Evolutionary conservation across 2,797 vertebrate genomes (phyloP), one percentile per base, ranked within the genome.

Genomic region (Scarus forsteni): DNA sequence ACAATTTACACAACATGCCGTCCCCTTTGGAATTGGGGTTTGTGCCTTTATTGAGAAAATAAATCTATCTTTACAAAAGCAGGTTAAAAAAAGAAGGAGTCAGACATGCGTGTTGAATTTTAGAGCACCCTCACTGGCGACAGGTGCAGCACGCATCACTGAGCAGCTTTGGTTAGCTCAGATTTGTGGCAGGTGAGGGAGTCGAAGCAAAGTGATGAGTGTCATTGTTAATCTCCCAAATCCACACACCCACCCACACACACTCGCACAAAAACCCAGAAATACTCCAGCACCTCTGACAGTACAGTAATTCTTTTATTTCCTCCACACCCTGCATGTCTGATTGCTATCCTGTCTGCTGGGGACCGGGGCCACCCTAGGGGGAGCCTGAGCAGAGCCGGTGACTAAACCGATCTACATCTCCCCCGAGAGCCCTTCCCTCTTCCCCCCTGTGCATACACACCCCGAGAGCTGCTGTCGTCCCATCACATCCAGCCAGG

Each of bases 201-300:
- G 89, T 88, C 86, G 79, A 70, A 87, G 85, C 86, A 89, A 92
- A 92, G 85, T 76, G 77, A 89, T 61, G 77, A 90, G 77, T 92
- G 93, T 92, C 91, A 88, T 85, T 88, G 91, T 88, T 92, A 93
- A 93, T 93, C 90, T 89, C 77, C 71, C 60, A 80, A 80, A 84
- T 77, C 70, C 79, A 77, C 62, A 77, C 12, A 7, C 2, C 27
- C 27, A 27, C 27, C 27, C 27, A 27, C 66, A 68, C 14, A 8
- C 8, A 48, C 60, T 53, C 60, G 73, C 73, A 77, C 50, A 79
- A 55, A 60, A 65, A 66, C 57, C 38, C 57, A 59, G 55, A 86
- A 43, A 76, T 45, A 65, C 66, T 55, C 66, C 75, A 81, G 70
- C 77, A 79, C 53, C 75, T 70, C 69, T 58, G 66, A 66, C 45